Percentiles rank a stretch among this genome's conserved stretches.
These are phyloP conservation scores for Neoniphon sammara DNA, from an alignment of 2,797 vertebrate species.

Conservation along the genomic window DNA sequence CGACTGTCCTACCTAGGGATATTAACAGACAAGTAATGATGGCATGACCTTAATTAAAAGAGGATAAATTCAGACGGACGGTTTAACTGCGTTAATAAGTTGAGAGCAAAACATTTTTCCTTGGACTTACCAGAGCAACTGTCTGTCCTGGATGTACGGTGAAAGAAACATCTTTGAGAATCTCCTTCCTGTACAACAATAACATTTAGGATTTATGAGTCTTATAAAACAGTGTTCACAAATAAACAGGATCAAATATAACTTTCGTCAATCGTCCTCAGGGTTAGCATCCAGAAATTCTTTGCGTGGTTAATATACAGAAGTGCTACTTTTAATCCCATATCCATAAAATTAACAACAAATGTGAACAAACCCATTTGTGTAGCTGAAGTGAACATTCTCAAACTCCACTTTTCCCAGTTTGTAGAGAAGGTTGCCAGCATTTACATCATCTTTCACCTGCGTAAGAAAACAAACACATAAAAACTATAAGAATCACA, in stretches of 20 bases:
- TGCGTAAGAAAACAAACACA: conserved; percentile 55
- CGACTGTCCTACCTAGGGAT: conserved; percentile 89
- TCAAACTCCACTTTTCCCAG: conserved; percentile 91
- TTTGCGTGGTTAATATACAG: neutral
- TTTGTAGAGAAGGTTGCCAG: conserved; percentile 81
- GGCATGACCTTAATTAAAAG: neutral
- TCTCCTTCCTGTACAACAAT: conserved; percentile 84
- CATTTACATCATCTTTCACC: conserved; percentile 91
- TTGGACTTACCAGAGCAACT: conserved; percentile 88
- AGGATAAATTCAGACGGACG: neutral
- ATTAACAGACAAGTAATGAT: neutral
- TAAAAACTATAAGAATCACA: accelerated
- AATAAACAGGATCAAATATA: too few species aligned
- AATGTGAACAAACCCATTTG: conserved; percentile 82
- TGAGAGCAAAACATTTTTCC: neutral
- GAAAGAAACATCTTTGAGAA: conserved; percentile 92
- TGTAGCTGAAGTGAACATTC: conserved; percentile 93
- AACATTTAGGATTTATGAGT: neutral
- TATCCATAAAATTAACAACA: neutral
- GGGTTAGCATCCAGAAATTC: too few species aligned
- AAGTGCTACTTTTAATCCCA: neutral
- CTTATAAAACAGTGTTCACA: neutral
- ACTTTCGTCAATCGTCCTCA: too few species aligned
- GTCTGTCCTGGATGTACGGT: conserved; percentile 94
- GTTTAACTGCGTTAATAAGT: neutral